A percentile compares a stretch with the other conserved stretches of the same genome.
phyloP scores from a whole-genome alignment of 2,797 vertebrate species.

The Platalea minor region DNA sequence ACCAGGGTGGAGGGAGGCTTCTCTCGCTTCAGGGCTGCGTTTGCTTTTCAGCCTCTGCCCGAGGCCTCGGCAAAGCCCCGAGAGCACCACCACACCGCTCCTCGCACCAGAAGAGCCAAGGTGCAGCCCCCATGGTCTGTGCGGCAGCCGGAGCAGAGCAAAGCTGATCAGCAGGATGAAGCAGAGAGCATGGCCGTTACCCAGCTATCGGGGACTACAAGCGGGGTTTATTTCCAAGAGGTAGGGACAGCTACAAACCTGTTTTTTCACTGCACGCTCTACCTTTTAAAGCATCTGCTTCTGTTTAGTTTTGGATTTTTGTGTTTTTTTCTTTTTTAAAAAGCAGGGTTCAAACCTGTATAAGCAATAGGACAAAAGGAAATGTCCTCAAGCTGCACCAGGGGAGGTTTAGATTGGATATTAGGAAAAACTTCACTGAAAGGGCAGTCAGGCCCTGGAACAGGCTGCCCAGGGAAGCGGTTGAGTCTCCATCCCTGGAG shows the following conservation, averaged over 20 bases:
- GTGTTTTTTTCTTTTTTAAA: background rate
- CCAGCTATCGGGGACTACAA: background rate
- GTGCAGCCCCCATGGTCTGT: accelerated
- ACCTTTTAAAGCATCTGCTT: background rate
- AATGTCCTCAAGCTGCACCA: no score
- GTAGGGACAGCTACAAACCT: background rate
- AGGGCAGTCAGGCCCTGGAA: no score
- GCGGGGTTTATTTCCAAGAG: background rate
- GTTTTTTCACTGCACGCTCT: background rate
- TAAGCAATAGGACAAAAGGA: background rate
- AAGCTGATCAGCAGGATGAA: no score
- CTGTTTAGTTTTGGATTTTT: background rate
- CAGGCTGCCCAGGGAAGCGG: no score
- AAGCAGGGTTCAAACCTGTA: background rate
- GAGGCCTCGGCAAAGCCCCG: accelerated
- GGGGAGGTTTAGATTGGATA: no score
- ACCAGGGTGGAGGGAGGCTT: background rate
- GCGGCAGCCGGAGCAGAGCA: background rate
- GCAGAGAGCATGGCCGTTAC: accelerated
- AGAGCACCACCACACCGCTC: background rate
- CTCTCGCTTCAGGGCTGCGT: no score
- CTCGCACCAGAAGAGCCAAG: accelerated
- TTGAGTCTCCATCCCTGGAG: no score
- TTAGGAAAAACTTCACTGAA: no score
- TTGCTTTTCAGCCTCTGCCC: background rate